Evolutionary conservation across 1,140 invertebrate species (phyloP), one percentile per base, ranked within the genome.

Genomic region (Contarinia nasturtii): DNA sequence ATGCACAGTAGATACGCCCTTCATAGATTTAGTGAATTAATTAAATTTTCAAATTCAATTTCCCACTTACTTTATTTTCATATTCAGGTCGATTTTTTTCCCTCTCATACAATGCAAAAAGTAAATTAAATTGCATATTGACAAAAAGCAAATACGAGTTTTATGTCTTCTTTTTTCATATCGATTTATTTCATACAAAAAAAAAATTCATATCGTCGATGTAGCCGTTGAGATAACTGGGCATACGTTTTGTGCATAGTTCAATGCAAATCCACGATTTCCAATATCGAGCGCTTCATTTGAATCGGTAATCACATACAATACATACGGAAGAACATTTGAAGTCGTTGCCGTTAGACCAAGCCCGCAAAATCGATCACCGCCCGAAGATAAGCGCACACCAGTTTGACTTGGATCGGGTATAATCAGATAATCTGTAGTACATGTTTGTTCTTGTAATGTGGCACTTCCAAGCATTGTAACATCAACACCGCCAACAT

Each of bases 281-380:
- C 72, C 74, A 48, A 74, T 66, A 52, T 82, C 79, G 8, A 67
- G 61, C 22, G 64, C 58, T 58, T 77, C 75, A 51, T 69, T 68
- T 2, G 55, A 68, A 61, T 83, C 66, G 0, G 79, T 83, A 2
- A 81, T 72, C 1, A 80, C 75, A 36, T 76, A 82, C 38, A 87
- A 57, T 0, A 80, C 75, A 60, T 84, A 86, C 0, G 82, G 82
- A 52, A 78, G 82, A 1, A 68, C 63, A 47, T 55, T 63, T n/a
- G n/a, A n/a, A n/a, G 73, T 73, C 47, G 77, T 77, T 19, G 76
- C 61, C 2, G 71, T 61, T 52, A 86, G 77, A 20, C 72, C 73
- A 45, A 79, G 67, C 2, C 82, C 82, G 56, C 83, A 86, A 63
- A 82, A 85, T 40, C 82, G 67, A 54, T 85, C 82, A 7, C 67